Evolutionary conservation across 1,140 invertebrate genomes (phyloP).

Genomic region (Ostrea edulis): DNA sequence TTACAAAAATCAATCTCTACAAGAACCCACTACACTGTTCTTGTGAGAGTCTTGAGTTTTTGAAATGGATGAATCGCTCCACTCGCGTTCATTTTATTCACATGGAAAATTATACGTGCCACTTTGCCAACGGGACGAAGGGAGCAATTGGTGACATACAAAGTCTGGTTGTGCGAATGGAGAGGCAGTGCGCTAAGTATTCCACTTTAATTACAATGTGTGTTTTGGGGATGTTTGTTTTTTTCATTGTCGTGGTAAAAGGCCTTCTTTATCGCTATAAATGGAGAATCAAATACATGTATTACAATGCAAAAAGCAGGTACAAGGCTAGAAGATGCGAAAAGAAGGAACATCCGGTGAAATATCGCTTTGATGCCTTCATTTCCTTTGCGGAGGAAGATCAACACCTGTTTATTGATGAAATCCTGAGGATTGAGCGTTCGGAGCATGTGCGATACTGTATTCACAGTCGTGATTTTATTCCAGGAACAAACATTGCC

Average conservation of each 20-base stretch:
- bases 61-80: neutral
- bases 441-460: slow-evolving; percentile 56
- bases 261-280: neutral
- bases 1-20: neutral
- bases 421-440: slow-evolving; percentile 55
- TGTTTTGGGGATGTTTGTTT: neutral
- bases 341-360: neutral
- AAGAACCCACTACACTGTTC: neutral
- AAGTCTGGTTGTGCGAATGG: neutral
- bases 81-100: neutral
- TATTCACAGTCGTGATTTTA: slow-evolving; percentile 68
- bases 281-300: neutral
- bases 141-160: neutral
- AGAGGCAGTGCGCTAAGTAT: neutral
- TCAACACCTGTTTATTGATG: slow-evolving; percentile 51
- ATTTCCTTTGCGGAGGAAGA: slow-evolving; percentile 67
- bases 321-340: neutral
- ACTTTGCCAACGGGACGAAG: neutral
- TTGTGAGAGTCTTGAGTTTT: neutral
- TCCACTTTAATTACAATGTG: neutral
- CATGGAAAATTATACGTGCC: slow-evolving; percentile 5
- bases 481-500: slow-evolving; percentile 79
- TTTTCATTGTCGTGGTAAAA: neutral
- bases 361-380: slow-evolving; percentile 64
- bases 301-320: neutral